These are phyloP conservation scores for Lucinisca nassula DNA, from an alignment of 2,888 invertebrate genomes.

Conservation along the genomic window DNA sequence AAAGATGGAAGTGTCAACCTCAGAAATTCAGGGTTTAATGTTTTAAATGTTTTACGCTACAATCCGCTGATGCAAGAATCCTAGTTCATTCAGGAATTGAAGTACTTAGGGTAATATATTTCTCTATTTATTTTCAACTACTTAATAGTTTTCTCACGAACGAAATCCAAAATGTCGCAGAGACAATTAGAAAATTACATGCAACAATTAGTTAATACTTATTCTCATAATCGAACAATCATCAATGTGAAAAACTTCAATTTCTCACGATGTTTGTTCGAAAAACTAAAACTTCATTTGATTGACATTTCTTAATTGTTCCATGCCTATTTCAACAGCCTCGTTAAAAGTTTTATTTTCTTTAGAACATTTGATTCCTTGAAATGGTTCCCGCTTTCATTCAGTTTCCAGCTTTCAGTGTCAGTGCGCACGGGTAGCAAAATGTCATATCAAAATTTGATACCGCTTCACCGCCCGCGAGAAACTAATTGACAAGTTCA, in stretches of 20 bases:
- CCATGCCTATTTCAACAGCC: background rate
- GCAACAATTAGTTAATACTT: background rate
- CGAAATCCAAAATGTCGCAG: background rate
- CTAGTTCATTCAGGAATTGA: background rate
- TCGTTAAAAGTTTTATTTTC: background rate
- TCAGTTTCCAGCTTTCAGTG: background rate
- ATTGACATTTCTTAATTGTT: background rate
- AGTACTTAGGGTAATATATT: background rate
- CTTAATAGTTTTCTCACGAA: background rate
- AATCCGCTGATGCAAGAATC: background rate
- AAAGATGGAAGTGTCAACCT: too few species aligned
- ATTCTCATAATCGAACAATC: background rate
- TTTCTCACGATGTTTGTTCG: background rate
- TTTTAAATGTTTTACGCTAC: background rate
- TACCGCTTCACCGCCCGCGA: background rate
- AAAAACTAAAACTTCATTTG: background rate
- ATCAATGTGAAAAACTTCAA: background rate
- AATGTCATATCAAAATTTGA: background rate
- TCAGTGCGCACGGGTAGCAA: background rate
- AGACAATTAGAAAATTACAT: background rate
- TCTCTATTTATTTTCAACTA: background rate
- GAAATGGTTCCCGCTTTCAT: background rate
- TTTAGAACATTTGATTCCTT: background rate
- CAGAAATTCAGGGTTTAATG: too few species aligned
- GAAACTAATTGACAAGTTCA: constrained; percentile 7